phyloP scores from a whole-genome alignment of 2,113 vertebrate species.

The Sarotherodon lohbergeri region DNA sequence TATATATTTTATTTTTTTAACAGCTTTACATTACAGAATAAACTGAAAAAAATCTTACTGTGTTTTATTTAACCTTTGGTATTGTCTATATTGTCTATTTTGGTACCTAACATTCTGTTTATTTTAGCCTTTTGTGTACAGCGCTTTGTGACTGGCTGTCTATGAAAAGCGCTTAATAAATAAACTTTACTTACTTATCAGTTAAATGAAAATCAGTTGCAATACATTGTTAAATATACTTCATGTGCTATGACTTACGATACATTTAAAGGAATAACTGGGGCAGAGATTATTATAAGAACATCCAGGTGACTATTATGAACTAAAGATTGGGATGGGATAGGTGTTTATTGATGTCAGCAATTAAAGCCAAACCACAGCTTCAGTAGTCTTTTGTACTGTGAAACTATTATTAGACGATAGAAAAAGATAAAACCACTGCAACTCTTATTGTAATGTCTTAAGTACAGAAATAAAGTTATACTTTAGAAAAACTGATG shows the following conservation, averaged over 20 bases:
- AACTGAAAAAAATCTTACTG: neutral
- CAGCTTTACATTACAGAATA: neutral
- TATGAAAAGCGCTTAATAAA: neutral
- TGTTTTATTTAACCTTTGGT: neutral
- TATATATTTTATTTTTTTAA: neutral
- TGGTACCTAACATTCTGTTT: neutral
- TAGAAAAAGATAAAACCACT: neutral
- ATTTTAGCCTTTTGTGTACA: neutral
- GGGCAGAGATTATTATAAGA: neutral
- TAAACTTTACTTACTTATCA: neutral
- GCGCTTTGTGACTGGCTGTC: neutral
- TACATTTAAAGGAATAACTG: neutral
- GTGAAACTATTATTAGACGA: neutral
- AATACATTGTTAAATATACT: neutral
- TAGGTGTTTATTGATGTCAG: neutral
- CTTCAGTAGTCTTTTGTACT: neutral
- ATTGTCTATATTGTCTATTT: neutral
- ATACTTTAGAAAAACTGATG: neutral
- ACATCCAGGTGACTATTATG: neutral
- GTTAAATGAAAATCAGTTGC: neutral
- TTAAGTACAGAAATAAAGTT: neutral
- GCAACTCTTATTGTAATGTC: neutral
- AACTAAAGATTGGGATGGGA: neutral
- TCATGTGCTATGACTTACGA: neutral
- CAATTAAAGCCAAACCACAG: neutral